A percentile compares a stretch with the other conserved stretches of the same genome.
Conservation (phyloP, 2,797 vertebrate genomes). For the Micropoecilia bifurca region DNA sequence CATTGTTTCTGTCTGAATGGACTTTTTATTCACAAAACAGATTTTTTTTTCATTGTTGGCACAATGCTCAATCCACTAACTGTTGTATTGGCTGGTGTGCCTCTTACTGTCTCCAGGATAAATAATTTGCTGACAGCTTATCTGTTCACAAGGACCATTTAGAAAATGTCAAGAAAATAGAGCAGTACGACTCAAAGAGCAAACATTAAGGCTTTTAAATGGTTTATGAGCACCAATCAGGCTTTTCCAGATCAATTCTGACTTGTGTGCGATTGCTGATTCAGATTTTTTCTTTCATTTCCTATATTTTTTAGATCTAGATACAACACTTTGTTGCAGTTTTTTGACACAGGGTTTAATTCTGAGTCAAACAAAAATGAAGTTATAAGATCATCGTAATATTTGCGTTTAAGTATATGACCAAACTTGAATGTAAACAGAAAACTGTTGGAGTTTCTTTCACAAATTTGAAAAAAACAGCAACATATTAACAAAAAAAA, state of each 20-base stretch:
- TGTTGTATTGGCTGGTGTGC: background rate
- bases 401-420: background rate
- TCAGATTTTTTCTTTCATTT: background rate
- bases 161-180: background rate
- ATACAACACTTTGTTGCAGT: background rate
- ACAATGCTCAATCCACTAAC: background rate
- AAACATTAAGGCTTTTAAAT: background rate
- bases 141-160: background rate
- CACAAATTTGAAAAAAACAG: background rate
- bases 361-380: background rate
- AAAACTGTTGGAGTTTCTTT: background rate
- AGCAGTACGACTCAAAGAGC: background rate
- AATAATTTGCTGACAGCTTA: background rate
- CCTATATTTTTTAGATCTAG: background rate
- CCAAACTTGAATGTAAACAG: background rate
- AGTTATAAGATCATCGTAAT: background rate
- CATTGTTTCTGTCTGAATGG: background rate
- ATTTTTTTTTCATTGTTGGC: background rate
- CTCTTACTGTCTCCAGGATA: background rate
- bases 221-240: background rate
- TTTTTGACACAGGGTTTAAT: background rate
- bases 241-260: background rate
- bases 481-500: background rate
- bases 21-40: background rate
- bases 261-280: background rate